phyloP scores from a whole-genome alignment of 2,888 invertebrate species.

The Hermaeophaga mercurialis region DNA sequence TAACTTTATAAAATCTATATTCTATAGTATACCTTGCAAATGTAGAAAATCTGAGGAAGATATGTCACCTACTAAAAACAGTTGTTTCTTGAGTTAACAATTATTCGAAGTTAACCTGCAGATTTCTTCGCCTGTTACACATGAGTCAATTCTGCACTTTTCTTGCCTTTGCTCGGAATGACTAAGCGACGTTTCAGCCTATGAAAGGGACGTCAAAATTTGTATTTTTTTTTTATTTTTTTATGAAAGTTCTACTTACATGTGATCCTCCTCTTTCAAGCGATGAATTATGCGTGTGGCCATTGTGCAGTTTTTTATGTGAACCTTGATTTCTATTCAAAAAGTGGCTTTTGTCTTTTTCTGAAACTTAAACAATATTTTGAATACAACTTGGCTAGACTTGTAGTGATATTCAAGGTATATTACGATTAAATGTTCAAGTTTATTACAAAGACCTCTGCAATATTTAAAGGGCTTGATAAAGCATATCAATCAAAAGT shows the following conservation, averaged over 20 bases:
- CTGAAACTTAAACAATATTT: constrained; percentile 29
- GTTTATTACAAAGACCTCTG: no score
- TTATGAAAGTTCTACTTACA: constrained; percentile 2
- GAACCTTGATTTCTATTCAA: constrained; percentile 29
- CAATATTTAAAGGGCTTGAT: no score
- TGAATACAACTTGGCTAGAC: no score
- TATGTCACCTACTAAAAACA: background rate
- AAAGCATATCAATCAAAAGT: no score
- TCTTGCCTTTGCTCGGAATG: constrained; percentile 37
- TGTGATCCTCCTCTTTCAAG: constrained; percentile 12
- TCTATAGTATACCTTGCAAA: constrained; percentile 1
- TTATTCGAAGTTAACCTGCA: constrained; percentile 37
- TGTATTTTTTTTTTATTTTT: background rate
- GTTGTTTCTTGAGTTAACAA: constrained; percentile 17
- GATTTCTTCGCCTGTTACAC: constrained; percentile 46
- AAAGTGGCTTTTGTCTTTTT: constrained; percentile 43
- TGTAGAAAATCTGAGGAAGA: background rate
- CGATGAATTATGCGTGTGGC: constrained; percentile 14
- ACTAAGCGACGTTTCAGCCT: constrained; percentile 42
- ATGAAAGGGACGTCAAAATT: constrained; percentile 25
- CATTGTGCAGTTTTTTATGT: constrained; percentile 22
- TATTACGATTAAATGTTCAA: no score
- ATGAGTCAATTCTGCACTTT: constrained; percentile 39
- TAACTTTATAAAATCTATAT: no score
- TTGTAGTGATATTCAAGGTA: no score